Percentiles rank a stretch among this genome's conserved stretches.
phyloP scores from a whole-genome alignment of 2,113 vertebrate genomes.

The rabbit (Oryctolagus cuniculus) region DNA sequence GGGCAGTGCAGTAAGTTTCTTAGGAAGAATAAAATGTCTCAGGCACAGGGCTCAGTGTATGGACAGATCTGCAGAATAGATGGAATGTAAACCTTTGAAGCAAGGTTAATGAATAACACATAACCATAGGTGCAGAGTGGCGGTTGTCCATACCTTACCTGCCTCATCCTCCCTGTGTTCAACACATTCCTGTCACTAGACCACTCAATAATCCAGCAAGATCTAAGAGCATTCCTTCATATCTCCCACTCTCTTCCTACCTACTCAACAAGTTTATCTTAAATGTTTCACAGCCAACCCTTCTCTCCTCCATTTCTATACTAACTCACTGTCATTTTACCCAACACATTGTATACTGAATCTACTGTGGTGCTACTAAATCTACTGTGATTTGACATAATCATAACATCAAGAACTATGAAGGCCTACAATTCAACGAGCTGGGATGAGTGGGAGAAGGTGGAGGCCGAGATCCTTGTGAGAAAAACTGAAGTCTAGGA shows the following conservation, averaged over 20 bases:
- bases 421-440: background rate
- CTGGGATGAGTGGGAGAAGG: too few relatives aligned
- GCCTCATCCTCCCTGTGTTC: background rate
- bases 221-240: background rate
- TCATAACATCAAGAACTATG: too few relatives aligned
- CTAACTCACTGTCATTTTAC: background rate
- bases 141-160: background rate
- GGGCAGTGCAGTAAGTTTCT: background rate
- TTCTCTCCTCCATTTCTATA: background rate
- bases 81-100: background rate
- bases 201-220: background rate
- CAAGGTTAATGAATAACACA: background rate
- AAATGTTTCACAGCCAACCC: background rate
- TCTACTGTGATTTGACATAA: too few relatives aligned
- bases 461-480: background rate
- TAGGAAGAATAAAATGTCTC: background rate
- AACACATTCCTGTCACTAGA: background rate
- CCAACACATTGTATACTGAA: background rate
- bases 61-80: background rate
- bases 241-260: background rate
- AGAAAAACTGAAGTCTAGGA: background rate
- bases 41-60: background rate
- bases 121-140: background rate
- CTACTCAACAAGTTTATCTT: background rate
- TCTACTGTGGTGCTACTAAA: background rate